Conservation (phyloP, 2,888 invertebrate genomes). For the Phortica magna region DNA sequence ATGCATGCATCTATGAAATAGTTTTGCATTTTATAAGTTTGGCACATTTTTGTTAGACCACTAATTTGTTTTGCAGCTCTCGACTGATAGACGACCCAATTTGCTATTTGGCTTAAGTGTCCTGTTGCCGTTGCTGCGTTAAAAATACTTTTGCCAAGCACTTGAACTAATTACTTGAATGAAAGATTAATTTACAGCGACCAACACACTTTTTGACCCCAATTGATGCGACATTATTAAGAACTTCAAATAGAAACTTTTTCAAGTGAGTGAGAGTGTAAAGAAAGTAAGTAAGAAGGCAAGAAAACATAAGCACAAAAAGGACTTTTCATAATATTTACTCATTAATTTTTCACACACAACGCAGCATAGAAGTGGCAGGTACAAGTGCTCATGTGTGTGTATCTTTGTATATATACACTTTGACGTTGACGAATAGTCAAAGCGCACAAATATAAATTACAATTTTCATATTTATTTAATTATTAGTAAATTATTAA, state of each 20-base stretch:
- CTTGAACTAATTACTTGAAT: background rate
- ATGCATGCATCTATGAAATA: too few relatives aligned
- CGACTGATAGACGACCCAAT: too few relatives aligned
- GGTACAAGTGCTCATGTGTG: background rate
- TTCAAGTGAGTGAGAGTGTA: background rate
- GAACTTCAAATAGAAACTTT: constrained; percentile 39
- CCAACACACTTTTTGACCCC: constrained; percentile 49
- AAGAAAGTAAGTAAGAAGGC: background rate
- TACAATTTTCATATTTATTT: constrained; percentile 53
- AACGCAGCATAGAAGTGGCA: constrained; percentile 7
- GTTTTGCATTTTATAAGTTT: too few relatives aligned
- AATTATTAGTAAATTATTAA: constrained; percentile 60
- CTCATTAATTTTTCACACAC: constrained; percentile 32
- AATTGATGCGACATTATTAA: constrained; percentile 55
- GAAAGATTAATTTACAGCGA: background rate
- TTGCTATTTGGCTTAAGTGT: too few relatives aligned
- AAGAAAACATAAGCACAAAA: background rate
- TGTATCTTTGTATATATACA: background rate
- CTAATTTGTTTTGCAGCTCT: too few relatives aligned
- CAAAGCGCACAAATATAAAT: constrained; percentile 1
- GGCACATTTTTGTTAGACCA: background rate
- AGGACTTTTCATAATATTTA: constrained; percentile 19
- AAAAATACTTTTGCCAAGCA: background rate
- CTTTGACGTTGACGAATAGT: background rate
- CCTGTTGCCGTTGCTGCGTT: too few relatives aligned